Conservation (phyloP, 2,797 vertebrate genomes). For the Pseudotriccus pelzelni region DNA sequence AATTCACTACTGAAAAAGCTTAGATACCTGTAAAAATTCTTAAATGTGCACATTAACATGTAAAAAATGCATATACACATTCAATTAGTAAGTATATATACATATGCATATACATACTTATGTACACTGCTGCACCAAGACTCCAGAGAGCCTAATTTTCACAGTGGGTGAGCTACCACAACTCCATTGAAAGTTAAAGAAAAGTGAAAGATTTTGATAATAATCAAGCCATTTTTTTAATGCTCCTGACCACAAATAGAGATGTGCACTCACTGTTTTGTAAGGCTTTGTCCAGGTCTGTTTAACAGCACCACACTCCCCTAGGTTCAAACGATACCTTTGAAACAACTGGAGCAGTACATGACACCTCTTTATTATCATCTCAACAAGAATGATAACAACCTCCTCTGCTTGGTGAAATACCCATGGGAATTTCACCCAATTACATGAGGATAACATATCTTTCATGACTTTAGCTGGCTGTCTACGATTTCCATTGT, state of each 20-base stretch:
- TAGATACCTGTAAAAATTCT: neutral
- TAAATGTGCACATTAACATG: neutral
- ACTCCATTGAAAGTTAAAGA: neutral
- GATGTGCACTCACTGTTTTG: neutral
- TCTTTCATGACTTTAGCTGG: constrained; percentile 48
- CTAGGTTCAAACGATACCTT: constrained; percentile 28
- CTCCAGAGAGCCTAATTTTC: neutral
- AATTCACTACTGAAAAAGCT: neutral
- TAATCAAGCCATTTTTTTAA: neutral
- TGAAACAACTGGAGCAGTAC: constrained; percentile 44
- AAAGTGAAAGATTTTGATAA: neutral
- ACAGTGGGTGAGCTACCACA: neutral
- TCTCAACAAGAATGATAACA: constrained; percentile 58
- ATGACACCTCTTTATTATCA: constrained; percentile 47
- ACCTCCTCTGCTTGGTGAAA: constrained; percentile 23
- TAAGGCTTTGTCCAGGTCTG: constrained; percentile 12
- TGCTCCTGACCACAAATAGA: neutral
- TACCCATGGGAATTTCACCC: constrained; percentile 39
- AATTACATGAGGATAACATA: constrained; percentile 4
- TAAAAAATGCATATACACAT: neutral
- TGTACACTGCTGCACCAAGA: neutral
- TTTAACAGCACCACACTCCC: constrained; percentile 6
- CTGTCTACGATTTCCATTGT: constrained; percentile 41
- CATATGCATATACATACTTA: neutral
- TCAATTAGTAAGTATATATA: neutral